These are phyloP conservation scores for Struthidea cinerea DNA, from an alignment of 2,113 vertebrate species.

Conservation along the genomic window DNA sequence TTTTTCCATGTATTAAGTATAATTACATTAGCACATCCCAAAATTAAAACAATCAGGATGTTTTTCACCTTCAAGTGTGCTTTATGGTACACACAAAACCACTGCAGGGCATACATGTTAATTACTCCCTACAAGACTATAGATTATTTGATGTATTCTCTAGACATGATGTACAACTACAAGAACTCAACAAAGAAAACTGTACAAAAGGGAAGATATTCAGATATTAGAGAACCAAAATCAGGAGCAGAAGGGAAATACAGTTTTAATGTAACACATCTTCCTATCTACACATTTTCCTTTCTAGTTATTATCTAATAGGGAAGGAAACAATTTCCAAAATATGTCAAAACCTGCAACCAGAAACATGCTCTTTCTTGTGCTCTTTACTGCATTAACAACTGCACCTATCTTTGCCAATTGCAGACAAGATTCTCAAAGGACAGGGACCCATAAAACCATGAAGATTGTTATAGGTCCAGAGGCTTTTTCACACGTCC, in stretches of 20 bases:
- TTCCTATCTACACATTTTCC: not conserved
- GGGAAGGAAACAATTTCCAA: fast-evolving
- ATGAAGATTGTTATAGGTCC: fast-evolving
- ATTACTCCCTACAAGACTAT: not conserved
- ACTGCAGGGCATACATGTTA: not conserved
- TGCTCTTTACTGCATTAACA: not conserved
- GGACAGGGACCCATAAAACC: not conserved
- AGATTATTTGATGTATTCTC: not conserved
- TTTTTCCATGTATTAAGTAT: not conserved
- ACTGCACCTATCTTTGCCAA: not conserved
- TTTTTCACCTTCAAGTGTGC: not conserved
- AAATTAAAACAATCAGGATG: not conserved
- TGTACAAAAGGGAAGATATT: not conserved
- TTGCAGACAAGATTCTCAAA: fast-evolving
- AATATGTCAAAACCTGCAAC: not conserved
- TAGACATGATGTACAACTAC: not conserved
- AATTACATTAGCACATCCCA: not conserved
- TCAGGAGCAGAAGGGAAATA: not conserved
- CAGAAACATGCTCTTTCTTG: too few relatives aligned
- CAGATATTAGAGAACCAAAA: not conserved
- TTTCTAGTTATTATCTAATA: not conserved
- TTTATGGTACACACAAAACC: not conserved
- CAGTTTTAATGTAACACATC: not conserved
- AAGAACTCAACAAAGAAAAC: not conserved
- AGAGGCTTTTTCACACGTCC: fast-evolving